Base-by-base conservation (phyloP, 2,113 vertebrate species). In the Limnothrissa miodon region DNA sequence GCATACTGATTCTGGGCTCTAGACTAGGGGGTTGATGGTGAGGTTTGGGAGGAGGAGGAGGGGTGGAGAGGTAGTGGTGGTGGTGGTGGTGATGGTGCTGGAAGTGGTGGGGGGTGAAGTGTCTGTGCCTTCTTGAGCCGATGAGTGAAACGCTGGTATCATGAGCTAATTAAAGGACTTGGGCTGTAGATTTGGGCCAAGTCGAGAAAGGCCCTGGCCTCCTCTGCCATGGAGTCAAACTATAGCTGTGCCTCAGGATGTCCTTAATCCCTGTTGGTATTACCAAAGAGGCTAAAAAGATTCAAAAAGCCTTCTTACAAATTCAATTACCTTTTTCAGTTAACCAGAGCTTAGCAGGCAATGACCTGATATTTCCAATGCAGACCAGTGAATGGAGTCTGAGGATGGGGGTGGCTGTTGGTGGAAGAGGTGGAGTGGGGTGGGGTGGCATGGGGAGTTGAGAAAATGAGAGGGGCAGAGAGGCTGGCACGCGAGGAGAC, bases 261-360 rank as follows among this genome's bases (percentile, higher is more conserved):
- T 48, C 87, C 90, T 81, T 90, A 92, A 93, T 93, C 91, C 92
- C 90, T 87, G 70, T 86, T 45, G 85, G 90, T 89, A 91, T 92
- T 92, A 93, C 89, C 84, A 79, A 92, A 89, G 88, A 91, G 88
- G 89, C 92, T 91, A 89, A 93, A 93, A 95, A 92, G 90, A 91
- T 90, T 90, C 90, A 92, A 93, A 94, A 94, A 92, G 88, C 90
- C 92, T 93, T 91, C 91, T 92, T 91, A 89, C 90, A 94, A 94
- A 94, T 93, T 91, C 91, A 94, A 94, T 94, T 93, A 94, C 90
- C 92, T 93, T 93, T 74, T 95, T 92, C 90, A 92, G 93, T 93
- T 92, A 94, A 93, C 92, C 90, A 93, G 90, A 93, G 92, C 92
- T 93, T 93, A 93, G 90, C 90, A 93, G 91, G 87, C 93, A 93